Evolutionary conservation across 2,888 invertebrate genomes (phyloP).

Genomic region (Pterobdella sp.): DNA sequence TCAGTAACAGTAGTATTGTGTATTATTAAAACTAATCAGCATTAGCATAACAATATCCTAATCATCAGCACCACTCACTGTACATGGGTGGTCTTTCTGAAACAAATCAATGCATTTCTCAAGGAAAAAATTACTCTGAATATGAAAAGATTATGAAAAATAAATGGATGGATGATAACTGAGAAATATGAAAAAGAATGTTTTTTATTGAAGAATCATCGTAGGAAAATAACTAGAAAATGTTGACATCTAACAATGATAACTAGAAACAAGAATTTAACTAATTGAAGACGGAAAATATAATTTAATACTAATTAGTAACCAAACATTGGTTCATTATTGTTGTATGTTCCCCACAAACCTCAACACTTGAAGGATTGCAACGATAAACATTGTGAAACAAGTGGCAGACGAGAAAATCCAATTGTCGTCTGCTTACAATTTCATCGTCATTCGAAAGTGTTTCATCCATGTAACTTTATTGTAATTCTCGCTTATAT

Average conservation of each 20-base stretch:
- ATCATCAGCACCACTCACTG: constrained; percentile 41
- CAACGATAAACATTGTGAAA: constrained; percentile 26
- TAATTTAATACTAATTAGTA: neutral
- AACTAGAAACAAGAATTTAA: no score
- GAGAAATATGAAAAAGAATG: neutral
- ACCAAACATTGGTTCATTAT: neutral
- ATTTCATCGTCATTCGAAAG: neutral
- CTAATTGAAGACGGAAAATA: no score
- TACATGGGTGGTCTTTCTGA: constrained; percentile 61
- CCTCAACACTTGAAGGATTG: constrained; percentile 3
- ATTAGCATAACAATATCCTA: constrained; percentile 5
- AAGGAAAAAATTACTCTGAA: constrained; percentile 46
- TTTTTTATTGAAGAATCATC: no score
- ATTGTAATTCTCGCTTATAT: no score
- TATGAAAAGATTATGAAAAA: constrained; percentile 30
- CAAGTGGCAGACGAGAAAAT: constrained; percentile 18
- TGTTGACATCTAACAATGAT: no score
- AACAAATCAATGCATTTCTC: constrained; percentile 61
- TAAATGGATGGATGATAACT: neutral
- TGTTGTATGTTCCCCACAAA: neutral
- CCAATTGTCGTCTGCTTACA: constrained; percentile 5
- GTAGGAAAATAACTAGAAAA: no score
- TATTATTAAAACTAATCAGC: constrained; percentile 4
- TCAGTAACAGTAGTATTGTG: no score
- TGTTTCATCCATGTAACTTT: neutral